Conservation (phyloP, 2,113 vertebrate species). For the Alethe castanea region DNA sequence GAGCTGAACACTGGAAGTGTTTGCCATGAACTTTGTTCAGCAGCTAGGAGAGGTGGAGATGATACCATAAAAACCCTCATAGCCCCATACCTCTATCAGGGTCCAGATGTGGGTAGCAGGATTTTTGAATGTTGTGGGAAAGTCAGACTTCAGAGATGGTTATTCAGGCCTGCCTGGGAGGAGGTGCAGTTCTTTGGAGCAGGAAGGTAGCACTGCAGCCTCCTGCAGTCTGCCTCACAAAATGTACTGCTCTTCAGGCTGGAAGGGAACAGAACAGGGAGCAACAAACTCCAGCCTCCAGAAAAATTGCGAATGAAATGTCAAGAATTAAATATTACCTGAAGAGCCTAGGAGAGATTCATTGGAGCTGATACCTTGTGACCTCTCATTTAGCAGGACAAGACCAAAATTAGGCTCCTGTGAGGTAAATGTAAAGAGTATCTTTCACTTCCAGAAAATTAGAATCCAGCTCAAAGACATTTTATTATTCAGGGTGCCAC, state of each 20-base stretch:
- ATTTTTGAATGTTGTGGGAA: not conserved
- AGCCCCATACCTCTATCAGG: not conserved
- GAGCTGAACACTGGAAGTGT: not conserved
- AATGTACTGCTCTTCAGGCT: not conserved
- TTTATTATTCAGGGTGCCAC: slow-evolving; percentile 12
- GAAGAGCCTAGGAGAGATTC: not conserved
- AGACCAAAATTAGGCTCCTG: not conserved
- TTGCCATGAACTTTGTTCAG: not conserved
- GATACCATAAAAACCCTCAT: not conserved
- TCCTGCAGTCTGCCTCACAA: not conserved
- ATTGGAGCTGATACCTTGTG: not conserved
- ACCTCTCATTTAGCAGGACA: not conserved
- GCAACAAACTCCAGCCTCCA: not conserved
- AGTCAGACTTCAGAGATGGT: not conserved
- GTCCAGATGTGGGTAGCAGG: not conserved
- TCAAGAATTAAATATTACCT: not conserved
- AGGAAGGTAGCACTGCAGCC: not conserved
- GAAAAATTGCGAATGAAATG: not conserved
- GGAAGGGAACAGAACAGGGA: not conserved
- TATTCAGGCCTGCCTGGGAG: not conserved
- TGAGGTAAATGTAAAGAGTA: not conserved
- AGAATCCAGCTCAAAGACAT: not conserved
- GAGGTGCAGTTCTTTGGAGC: not conserved
- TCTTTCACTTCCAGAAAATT: not conserved
- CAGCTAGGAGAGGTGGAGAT: not conserved